These are phyloP conservation scores for Epirrhoe tristata DNA, from an alignment of 2,888 invertebrate genomes.

Conservation along the genomic window DNA sequence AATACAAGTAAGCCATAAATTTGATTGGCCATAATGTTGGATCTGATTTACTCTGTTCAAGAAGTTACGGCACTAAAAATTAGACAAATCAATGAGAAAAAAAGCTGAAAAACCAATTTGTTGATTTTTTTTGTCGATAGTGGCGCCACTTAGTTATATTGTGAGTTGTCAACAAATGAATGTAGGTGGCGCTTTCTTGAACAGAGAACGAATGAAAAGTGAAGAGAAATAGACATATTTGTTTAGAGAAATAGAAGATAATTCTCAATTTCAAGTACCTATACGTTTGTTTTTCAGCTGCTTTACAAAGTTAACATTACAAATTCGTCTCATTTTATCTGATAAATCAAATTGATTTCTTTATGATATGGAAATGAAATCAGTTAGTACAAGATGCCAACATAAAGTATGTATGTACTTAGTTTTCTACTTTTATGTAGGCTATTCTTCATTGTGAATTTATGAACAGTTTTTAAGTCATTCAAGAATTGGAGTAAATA, in stretches of 20 bases:
- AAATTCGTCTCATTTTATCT: no score
- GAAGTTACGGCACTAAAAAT: background rate
- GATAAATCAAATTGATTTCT: no score
- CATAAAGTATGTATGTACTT: no score
- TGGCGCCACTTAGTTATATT: background rate
- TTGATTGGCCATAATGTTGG: background rate
- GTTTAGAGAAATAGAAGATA: slow-evolving; percentile 4
- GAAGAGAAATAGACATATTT: background rate
- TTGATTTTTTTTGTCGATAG: background rate
- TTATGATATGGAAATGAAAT: no score
- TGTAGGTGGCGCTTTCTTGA: slow-evolving; percentile 15
- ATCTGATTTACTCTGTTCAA: slow-evolving; percentile 3
- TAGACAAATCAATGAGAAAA: no score
- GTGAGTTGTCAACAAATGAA: slow-evolving; percentile 1
- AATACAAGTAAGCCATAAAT: background rate
- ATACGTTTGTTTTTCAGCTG: slow-evolving; percentile 7
- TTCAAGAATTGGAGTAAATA: background rate
- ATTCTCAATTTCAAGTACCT: slow-evolving; percentile 8
- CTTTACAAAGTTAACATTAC: background rate
- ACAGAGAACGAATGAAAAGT: background rate
- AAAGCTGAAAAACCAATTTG: background rate
- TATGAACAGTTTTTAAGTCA: background rate
- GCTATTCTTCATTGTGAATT: background rate
- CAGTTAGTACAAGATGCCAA: no score
- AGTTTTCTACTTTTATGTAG: no score